phyloP scores from a whole-genome alignment of 2,888 invertebrate species.

The Synanthedon formicaeformis region DNA sequence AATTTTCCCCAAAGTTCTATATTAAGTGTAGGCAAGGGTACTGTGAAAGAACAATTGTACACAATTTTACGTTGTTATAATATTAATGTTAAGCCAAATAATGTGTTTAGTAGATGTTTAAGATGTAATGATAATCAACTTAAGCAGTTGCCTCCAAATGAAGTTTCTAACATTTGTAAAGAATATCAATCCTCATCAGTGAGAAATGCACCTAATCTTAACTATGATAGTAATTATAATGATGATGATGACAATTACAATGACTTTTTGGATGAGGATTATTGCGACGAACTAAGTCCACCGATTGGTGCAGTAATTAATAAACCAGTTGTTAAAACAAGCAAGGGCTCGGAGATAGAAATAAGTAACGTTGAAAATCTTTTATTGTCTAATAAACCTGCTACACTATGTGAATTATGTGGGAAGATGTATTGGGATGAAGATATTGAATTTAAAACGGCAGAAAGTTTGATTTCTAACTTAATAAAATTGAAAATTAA shows the following conservation, averaged over 20 bases:
- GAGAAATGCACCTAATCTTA: constrained; percentile 8
- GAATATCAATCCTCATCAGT: constrained; percentile 19
- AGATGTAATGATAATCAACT: constrained; percentile 61
- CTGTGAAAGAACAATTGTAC: constrained; percentile 72
- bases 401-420: constrained; percentile 78
- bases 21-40: constrained; percentile 68
- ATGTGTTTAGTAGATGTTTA: constrained; percentile 81
- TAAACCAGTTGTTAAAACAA: constrained; percentile 50
- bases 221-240: constrained; percentile 27
- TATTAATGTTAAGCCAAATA: constrained; percentile 70
- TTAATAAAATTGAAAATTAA: background rate
- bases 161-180: constrained; percentile 35
- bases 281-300: constrained; percentile 40
- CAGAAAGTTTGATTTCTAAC: constrained; percentile 7
- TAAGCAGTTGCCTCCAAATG: constrained; percentile 27
- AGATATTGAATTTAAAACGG: constrained; percentile 34
- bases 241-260: constrained; percentile 35
- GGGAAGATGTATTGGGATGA: constrained; percentile 82
- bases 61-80: constrained; percentile 77
- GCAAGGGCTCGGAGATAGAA: constrained; percentile 67
- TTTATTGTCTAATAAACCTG: constrained; percentile 59
- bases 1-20: constrained; percentile 64
- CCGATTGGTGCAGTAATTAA: constrained; percentile 15
- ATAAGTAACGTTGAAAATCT: constrained; percentile 59
- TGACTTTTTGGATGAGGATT: constrained; percentile 53